Percentiles rank a stretch among this genome's conserved stretches.
These are phyloP conservation scores for Channallabes apus DNA, from an alignment of 2,797 vertebrate genomes.

Conservation along the genomic window DNA sequence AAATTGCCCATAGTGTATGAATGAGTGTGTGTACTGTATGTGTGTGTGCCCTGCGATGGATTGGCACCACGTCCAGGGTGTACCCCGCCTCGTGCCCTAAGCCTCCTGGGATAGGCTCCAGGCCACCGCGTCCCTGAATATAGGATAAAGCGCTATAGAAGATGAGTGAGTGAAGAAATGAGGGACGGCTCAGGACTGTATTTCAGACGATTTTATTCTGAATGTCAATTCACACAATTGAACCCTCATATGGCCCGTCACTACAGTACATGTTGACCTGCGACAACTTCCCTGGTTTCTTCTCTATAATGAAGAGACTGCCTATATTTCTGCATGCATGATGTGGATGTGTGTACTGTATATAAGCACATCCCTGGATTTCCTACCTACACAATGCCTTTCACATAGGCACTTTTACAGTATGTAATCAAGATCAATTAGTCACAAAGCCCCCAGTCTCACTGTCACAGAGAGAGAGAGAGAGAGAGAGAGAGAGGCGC, in stretches of 20 bases:
- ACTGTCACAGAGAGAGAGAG: neutral
- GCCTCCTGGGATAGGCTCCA: too few relatives aligned
- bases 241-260: neutral
- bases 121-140: too few relatives aligned
- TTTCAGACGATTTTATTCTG: neutral
- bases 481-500: neutral
- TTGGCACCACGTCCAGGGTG: too few relatives aligned
- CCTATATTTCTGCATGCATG: neutral
- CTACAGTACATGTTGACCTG: neutral
- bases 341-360: neutral
- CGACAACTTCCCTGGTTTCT: neutral
- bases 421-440: neutral
- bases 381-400: neutral
- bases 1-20: too few relatives aligned
- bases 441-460: neutral
- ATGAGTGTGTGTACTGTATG: too few relatives aligned
- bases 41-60: too few relatives aligned
- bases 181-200: too few relatives aligned
- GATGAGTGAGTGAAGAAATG: too few relatives aligned
- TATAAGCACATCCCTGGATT: neutral
- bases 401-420: neutral
- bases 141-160: too few relatives aligned
- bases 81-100: too few relatives aligned
- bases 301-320: neutral
- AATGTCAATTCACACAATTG: neutral